Percentiles rank a stretch among this genome's conserved stretches.
phyloP scores from a whole-genome alignment of 1,140 invertebrate genomes.

The Bombyx mori region DNA sequence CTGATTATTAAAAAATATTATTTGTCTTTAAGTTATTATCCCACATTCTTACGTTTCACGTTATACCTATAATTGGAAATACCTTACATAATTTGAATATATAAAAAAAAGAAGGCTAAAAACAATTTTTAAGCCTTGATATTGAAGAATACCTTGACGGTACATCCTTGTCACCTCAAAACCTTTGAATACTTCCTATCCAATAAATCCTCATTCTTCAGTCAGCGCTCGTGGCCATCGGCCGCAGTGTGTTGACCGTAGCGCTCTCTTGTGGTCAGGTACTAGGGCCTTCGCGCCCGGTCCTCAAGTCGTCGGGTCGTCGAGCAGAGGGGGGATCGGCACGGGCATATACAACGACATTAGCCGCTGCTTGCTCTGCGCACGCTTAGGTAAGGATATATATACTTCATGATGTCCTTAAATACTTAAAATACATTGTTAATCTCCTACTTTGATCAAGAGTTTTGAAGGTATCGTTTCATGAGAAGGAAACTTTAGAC shows the following conservation, averaged over 20 bases:
- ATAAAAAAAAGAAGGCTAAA: too few species aligned
- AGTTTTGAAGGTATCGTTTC: too few species aligned
- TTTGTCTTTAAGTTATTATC: neutral
- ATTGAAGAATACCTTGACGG: too few species aligned
- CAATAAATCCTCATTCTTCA: slow-evolving; percentile 3
- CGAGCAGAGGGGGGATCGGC: slow-evolving; percentile 60
- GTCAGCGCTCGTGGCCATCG: slow-evolving; percentile 30
- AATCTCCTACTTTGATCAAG: too few species aligned
- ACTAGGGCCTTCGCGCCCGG: slow-evolving; percentile 65
- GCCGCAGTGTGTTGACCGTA: slow-evolving; percentile 31
- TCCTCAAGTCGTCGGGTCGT: slow-evolving; percentile 50
- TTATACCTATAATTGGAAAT: too few species aligned
- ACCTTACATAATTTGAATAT: too few species aligned
- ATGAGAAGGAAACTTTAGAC: too few species aligned
- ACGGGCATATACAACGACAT: slow-evolving; percentile 40
- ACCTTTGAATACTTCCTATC: too few species aligned
- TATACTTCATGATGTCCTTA: neutral
- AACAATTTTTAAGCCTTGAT: too few species aligned
- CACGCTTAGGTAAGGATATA: slow-evolving; percentile 43
- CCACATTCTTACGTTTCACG: too few species aligned
- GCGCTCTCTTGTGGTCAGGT: slow-evolving; percentile 55
- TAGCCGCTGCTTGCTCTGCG: slow-evolving; percentile 44
- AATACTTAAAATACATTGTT: too few species aligned
- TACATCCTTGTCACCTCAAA: too few species aligned
- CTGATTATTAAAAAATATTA: neutral